These are phyloP conservation scores for Aproaerema taeniolella DNA, from an alignment of 2,888 invertebrate species.

Conservation along the genomic window DNA sequence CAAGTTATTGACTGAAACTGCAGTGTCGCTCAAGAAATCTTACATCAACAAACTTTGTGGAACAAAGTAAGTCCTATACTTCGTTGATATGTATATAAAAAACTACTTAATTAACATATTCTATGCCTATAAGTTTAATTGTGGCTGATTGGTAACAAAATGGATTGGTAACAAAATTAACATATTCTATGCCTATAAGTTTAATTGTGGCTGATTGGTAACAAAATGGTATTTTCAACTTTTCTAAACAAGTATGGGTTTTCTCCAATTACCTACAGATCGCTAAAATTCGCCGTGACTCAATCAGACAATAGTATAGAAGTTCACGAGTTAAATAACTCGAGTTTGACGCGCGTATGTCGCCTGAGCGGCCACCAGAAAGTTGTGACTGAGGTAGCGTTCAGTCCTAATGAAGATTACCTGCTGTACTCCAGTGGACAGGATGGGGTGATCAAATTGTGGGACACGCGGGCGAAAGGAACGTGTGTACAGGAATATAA, in stretches of 20 bases:
- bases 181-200: no score
- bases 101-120: no score
- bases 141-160: no score
- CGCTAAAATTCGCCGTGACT: constrained; percentile 50
- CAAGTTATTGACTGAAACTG: constrained; percentile 62
- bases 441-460: constrained; percentile 77
- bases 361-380: constrained; percentile 63
- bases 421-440: constrained; percentile 77
- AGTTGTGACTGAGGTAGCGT: constrained; percentile 75
- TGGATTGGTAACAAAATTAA: no score
- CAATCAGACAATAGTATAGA: constrained; percentile 55
- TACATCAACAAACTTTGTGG: constrained; percentile 74
- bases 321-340: constrained; percentile 49
- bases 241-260: no score
- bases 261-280: constrained; percentile 31
- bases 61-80: constrained; percentile 6
- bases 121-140: no score
- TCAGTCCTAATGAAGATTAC: constrained; percentile 74
- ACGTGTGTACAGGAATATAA: constrained; percentile 52
- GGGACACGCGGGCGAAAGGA: constrained; percentile 78
- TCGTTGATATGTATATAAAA: no score
- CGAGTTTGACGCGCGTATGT: constrained; percentile 45
- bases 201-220: no score
- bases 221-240: no score
- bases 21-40: constrained; percentile 69